Percentiles rank a stretch among this genome's conserved stretches.
Evolutionary conservation across 2,888 invertebrate genomes (phyloP).

Genomic region (Drosophila falleni): DNA sequence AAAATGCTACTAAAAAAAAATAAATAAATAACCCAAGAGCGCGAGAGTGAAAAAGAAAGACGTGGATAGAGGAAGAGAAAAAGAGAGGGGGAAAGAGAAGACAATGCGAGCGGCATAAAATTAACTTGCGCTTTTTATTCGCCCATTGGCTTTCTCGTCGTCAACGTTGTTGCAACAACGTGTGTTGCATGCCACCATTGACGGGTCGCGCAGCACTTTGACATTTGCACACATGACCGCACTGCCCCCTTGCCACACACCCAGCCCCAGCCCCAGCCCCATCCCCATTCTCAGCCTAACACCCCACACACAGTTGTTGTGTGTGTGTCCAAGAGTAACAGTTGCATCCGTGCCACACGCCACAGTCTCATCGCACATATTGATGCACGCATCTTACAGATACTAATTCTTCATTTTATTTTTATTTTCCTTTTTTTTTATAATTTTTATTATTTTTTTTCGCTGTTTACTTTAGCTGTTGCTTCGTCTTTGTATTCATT

Average conservation of each 20-base stretch:
- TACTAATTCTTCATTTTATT: conserved; percentile 12
- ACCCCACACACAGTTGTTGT: not conserved
- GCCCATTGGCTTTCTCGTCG: conserved; percentile 54
- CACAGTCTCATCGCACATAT: not conserved
- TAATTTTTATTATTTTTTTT: conserved; percentile 2
- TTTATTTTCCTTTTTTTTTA: not conserved
- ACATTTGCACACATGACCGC: conserved; percentile 67
- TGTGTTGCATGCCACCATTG: conserved; percentile 28
- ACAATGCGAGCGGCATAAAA: conserved; percentile 52
- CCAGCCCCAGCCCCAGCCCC: not conserved
- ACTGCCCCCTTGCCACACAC: not conserved
- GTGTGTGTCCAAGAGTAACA: conserved; percentile 9
- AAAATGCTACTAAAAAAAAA: conserved; percentile 26
- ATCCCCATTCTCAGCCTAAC: not conserved
- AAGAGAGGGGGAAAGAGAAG: not conserved
- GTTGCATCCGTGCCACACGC: conserved; percentile 1
- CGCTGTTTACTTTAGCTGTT: conserved; percentile 4
- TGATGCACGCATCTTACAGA: conserved; percentile 44
- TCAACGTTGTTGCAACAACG: not conserved
- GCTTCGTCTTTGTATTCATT: conserved; percentile 5
- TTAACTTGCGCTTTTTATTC: conserved; percentile 64
- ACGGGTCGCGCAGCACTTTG: conserved; percentile 53
- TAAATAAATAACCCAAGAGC: not conserved
- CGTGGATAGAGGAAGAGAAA: not conserved
- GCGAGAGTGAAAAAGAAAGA: not conserved